These are phyloP conservation scores for Somateria mollissima DNA, from an alignment of 2,797 vertebrate species.

Conservation along the genomic window DNA sequence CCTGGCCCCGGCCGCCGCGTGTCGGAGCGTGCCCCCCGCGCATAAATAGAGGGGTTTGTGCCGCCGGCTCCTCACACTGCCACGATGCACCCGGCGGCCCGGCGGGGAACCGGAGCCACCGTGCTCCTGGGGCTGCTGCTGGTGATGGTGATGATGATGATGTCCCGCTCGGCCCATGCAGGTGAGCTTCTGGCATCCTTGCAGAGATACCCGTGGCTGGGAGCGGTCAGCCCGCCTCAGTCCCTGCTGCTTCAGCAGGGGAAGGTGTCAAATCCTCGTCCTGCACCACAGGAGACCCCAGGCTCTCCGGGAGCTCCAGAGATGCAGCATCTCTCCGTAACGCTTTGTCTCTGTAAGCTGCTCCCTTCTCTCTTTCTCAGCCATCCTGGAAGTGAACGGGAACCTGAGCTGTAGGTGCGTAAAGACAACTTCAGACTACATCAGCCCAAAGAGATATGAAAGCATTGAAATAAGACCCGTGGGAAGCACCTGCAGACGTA, in stretches of 20 bases:
- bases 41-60: slow-evolving; percentile 66
- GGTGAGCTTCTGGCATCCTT: slow-evolving; percentile 61
- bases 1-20: not conserved
- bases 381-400: slow-evolving; percentile 71
- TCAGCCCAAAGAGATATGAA: not conserved
- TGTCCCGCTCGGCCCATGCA: not conserved
- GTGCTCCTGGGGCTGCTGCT: not conserved
- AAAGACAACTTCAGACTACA: not conserved
- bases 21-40: not conserved
- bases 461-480: slow-evolving; percentile 26
- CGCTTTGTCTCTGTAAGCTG: fast-evolving
- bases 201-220: not conserved
- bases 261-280: not conserved
- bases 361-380: slow-evolving; percentile 46
- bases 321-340: fast-evolving
- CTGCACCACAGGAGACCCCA: fast-evolving
- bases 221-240: not conserved
- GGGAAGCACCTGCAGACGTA: slow-evolving; percentile 66
- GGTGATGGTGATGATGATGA: slow-evolving; percentile 29
- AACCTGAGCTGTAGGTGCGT: slow-evolving; percentile 68
- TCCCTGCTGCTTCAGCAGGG: not conserved
- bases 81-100: not conserved
- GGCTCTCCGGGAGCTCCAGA: fast-evolving
- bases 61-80: not conserved
- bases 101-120: not conserved